A percentile compares a stretch with the other conserved stretches of the same genome.
Evolutionary conservation across 1,140 invertebrate species (phyloP).

Genomic region (Drosophila busckii): DNA sequence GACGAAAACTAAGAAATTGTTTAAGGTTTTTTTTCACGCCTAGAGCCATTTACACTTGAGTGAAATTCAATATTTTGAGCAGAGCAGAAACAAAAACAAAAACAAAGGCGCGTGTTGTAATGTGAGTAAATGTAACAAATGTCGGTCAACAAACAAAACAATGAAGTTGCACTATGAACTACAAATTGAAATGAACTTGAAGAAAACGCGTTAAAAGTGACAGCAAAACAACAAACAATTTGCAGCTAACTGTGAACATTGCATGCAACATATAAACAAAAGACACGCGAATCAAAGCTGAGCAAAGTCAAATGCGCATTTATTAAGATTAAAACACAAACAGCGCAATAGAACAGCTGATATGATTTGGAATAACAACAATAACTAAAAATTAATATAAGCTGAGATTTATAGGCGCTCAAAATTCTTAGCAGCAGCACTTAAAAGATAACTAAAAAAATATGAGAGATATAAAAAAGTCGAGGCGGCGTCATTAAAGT

Average conservation of each 20-base stretch:
- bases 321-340: too few relatives aligned
- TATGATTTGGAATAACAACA: neutral
- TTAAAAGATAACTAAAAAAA: too few relatives aligned
- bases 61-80: slow-evolving; percentile 34
- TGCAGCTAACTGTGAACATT: slow-evolving; percentile 35
- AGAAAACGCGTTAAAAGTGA: slow-evolving; percentile 34
- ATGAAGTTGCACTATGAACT: too few relatives aligned
- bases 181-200: too few relatives aligned
- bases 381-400: too few relatives aligned
- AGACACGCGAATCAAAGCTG: neutral
- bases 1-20: slow-evolving; percentile 10
- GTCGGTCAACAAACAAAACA: too few relatives aligned
- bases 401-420: too few relatives aligned
- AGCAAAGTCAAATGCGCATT: neutral
- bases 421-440: too few relatives aligned
- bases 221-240: slow-evolving; percentile 65
- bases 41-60: slow-evolving; percentile 14
- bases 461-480: slow-evolving; percentile 16
- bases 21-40: slow-evolving; percentile 10
- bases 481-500: slow-evolving; percentile 41
- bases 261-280: neutral
- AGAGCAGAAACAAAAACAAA: neutral
- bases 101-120: slow-evolving; percentile 24
- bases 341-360: too few relatives aligned
- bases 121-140: too few relatives aligned